These are phyloP conservation scores for Isichthys henryi DNA, from an alignment of 2,113 vertebrate species.

Conservation along the genomic window DNA sequence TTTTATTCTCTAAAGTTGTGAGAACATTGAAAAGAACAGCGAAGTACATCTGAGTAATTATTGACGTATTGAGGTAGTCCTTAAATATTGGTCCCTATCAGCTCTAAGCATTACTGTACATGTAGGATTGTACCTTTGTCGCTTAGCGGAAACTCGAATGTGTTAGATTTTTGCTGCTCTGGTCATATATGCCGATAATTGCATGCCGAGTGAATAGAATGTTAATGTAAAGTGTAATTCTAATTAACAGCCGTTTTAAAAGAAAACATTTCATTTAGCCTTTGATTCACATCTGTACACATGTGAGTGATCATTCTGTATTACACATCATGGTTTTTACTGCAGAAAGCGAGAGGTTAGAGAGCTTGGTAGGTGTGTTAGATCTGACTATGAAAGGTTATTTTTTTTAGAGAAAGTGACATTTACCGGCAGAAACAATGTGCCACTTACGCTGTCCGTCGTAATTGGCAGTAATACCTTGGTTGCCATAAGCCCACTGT, in stretches of 20 bases:
- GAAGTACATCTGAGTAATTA: neutral
- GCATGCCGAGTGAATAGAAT: neutral
- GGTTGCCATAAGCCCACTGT: constrained; percentile 43
- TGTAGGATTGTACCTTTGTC: neutral
- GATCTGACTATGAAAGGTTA: constrained; percentile 27
- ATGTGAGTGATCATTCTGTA: neutral
- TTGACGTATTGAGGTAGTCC: neutral
- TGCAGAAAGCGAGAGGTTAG: neutral
- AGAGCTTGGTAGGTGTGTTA: constrained; percentile 8
- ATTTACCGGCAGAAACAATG: constrained; percentile 34
- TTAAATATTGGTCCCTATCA: neutral
- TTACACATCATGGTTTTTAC: neutral
- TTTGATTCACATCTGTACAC: neutral
- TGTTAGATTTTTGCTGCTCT: neutral
- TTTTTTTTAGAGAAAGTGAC: constrained; percentile 38
- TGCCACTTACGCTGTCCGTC: constrained; percentile 37
- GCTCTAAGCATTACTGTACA: neutral
- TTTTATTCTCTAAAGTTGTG: neutral
- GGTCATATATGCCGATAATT: neutral
- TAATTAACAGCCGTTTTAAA: neutral
- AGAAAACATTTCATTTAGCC: neutral
- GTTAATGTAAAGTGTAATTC: neutral
- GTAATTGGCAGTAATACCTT: constrained; percentile 54
- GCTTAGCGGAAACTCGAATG: neutral
- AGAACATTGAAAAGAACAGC: neutral